A percentile compares a stretch with the other conserved stretches of the same genome.
phyloP scores from a whole-genome alignment of 2,797 vertebrate species.

The Artibeus lituratus region DNA sequence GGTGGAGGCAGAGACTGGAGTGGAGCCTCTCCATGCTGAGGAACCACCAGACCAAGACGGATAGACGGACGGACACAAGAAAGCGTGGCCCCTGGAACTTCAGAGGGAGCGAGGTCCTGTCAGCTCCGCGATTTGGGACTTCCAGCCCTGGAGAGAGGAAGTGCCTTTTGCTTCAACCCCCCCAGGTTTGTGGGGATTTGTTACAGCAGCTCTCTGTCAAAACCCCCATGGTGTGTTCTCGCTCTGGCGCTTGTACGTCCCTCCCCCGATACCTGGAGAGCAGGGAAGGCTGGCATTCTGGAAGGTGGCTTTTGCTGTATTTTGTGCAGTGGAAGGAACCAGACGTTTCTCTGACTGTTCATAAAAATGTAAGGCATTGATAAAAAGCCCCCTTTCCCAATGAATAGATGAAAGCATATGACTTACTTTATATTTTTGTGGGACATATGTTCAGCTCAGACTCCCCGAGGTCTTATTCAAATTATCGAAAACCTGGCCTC shows the following conservation, averaged over 20 bases:
- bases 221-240: rapidly evolving
- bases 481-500: conserved; percentile 62
- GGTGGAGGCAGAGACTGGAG: neutral
- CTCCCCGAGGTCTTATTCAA: conserved; percentile 63
- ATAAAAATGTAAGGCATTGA: conserved; percentile 27
- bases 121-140: neutral
- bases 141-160: neutral
- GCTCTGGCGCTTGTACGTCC: rapidly evolving
- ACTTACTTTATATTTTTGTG: conserved; percentile 59
- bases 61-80: neutral
- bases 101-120: no score
- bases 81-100: neutral
- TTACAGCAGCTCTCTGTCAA: neutral
- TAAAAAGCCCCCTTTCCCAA: conserved; percentile 34
- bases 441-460: conserved; percentile 65
- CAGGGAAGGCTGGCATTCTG: neutral
- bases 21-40: rapidly evolving
- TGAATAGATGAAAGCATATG: conserved; percentile 62
- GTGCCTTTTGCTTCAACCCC: neutral
- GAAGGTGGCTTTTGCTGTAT: neutral
- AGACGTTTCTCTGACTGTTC: neutral
- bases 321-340: neutral
- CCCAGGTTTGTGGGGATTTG: neutral
- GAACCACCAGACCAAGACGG: neutral
- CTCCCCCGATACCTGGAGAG: neutral